These are phyloP conservation scores for Benthosema pterotum DNA, from an alignment of 2,797 vertebrate genomes.

Conservation along the genomic window DNA sequence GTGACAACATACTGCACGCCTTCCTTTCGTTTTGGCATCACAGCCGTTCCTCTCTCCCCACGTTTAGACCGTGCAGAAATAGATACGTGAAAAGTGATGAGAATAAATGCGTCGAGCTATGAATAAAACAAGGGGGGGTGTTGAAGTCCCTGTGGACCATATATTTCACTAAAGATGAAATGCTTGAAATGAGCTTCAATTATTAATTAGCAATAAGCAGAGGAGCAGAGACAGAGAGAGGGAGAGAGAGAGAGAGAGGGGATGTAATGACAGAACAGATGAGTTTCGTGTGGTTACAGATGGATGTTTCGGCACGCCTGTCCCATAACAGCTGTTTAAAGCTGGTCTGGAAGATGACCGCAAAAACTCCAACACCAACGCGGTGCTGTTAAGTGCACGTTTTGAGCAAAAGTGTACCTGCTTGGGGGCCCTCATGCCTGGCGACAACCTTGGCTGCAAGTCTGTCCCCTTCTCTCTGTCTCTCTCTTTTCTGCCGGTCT, in stretches of 20 bases:
- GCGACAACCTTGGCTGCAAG: too few relatives aligned
- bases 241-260: conserved; percentile 11
- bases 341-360: too few relatives aligned
- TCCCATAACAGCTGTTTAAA: too few relatives aligned
- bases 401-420: too few relatives aligned
- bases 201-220: conserved; percentile 64
- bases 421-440: too few relatives aligned
- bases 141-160: conserved; percentile 48
- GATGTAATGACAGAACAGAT: conserved; percentile 5
- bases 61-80: conserved; percentile 24
- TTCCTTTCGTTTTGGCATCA: too few relatives aligned
- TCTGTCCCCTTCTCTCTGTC: too few relatives aligned
- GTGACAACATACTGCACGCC: too few relatives aligned
- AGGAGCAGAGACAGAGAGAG: conserved; percentile 27
- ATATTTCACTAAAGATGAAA: conserved; percentile 57
- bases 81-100: conserved; percentile 57
- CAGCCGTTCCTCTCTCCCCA: neutral
- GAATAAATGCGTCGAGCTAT: conserved; percentile 48
- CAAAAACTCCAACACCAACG: too few relatives aligned
- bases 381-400: too few relatives aligned
- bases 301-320: neutral
- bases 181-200: conserved; percentile 68
- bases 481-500: too few relatives aligned
- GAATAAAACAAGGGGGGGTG: conserved; percentile 53
- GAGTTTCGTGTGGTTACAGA: conserved; percentile 1